Conservation (phyloP, 2,113 vertebrate genomes). For the Paramormyrops kingsleyae region DNA sequence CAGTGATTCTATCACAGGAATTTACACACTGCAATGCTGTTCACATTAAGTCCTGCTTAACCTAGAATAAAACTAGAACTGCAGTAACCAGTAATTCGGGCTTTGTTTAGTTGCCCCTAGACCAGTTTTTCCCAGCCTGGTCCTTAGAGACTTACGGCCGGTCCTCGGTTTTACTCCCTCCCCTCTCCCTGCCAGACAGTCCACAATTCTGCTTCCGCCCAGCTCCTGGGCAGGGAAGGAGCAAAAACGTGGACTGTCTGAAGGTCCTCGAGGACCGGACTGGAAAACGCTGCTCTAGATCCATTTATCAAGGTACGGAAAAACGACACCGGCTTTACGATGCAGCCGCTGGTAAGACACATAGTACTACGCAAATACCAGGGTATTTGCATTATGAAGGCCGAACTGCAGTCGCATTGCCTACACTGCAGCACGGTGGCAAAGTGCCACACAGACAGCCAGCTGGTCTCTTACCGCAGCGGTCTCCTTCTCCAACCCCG, state of each 20-base stretch:
- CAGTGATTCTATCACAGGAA: not conserved
- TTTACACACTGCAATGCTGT: not conserved
- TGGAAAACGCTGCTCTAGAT: not conserved
- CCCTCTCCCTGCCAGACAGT: not conserved
- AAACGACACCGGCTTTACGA: not conserved
- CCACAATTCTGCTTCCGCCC: not conserved
- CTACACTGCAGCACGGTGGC: not conserved
- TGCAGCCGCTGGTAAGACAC: not conserved
- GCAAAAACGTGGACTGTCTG: not conserved
- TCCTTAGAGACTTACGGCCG: not conserved
- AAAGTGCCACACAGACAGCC: not conserved
- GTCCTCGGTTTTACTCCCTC: not conserved
- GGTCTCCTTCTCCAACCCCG: constrained; percentile 90
- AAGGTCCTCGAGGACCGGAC: not conserved
- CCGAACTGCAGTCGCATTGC: not conserved
- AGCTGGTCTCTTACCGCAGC: constrained; percentile 75
- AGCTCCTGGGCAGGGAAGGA: not conserved
- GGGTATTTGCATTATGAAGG: not conserved
- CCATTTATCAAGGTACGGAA: not conserved
- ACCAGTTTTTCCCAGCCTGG: not conserved
- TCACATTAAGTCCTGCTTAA: not conserved
- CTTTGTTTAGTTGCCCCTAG: not conserved
- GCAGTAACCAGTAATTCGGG: not conserved
- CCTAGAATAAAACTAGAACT: not conserved
- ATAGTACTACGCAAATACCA: not conserved